Evolutionary conservation across 2,113 vertebrate genomes (phyloP).

Genomic region (Cyprinus carpio): DNA sequence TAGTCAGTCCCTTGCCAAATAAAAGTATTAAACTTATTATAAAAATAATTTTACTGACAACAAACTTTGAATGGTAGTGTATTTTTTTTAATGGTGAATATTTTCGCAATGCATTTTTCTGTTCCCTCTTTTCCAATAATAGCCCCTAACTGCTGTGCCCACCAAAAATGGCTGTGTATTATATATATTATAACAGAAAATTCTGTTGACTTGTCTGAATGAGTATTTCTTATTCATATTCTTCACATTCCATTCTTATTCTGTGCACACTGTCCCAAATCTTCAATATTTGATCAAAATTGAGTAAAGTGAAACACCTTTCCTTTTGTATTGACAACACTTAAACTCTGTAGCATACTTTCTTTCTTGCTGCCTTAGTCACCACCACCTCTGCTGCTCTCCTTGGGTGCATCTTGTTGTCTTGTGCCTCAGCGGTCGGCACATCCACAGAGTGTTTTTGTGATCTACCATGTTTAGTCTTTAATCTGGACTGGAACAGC

Average conservation of each 20-base stretch:
- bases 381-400: not conserved
- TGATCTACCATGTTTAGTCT: constrained; percentile 59
- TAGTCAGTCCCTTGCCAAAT: not conserved
- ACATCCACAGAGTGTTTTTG: constrained; percentile 26
- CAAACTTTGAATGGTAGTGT: too few species aligned
- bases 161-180: not conserved
- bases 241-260: too few species aligned
- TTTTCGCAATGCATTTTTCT: not conserved
- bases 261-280: not conserved
- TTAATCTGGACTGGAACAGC: constrained; percentile 2
- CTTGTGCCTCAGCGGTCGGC: constrained; percentile 26
- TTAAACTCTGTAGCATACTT: not conserved
- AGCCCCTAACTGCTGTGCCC: not conserved
- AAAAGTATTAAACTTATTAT: not conserved
- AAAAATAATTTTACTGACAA: too few species aligned
- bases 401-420: not conserved
- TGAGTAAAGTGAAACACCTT: not conserved
- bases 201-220: not conserved
- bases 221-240: too few species aligned
- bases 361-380: not conserved
- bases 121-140: not conserved
- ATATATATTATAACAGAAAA: not conserved
- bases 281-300: not conserved
- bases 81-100: too few species aligned
- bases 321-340: not conserved